These are phyloP conservation scores for Acrossocheilus fasciatus DNA, from an alignment of 2,797 vertebrate genomes.

Conservation along the genomic window DNA sequence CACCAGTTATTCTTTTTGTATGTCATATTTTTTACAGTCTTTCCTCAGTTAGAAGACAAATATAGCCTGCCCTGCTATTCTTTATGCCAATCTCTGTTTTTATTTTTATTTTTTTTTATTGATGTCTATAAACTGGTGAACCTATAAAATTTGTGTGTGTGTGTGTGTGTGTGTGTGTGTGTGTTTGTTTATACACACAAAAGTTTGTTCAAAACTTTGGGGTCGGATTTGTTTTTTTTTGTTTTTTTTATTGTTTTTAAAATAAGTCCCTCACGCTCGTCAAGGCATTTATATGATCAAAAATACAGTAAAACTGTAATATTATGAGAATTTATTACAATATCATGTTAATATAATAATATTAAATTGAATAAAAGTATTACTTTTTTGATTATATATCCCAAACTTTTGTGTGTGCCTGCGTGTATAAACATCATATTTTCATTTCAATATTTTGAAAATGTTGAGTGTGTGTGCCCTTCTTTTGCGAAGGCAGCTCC, in stretches of 20 bases:
- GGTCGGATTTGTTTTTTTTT: background rate
- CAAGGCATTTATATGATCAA: background rate
- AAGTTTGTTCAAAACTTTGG: background rate
- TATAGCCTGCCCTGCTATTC: background rate
- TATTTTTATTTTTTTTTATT: background rate
- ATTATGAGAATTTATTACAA: background rate
- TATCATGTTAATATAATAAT: too few species aligned
- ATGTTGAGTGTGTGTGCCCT: conserved; percentile 19
- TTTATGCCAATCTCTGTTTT: background rate
- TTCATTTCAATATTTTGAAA: conserved; percentile 24
- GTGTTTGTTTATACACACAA: background rate
- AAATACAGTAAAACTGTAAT: background rate
- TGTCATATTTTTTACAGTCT: conserved; percentile 7
- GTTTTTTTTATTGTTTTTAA: background rate
- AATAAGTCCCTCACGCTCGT: background rate
- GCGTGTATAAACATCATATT: background rate
- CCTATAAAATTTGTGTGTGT: background rate
- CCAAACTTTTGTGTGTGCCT: too few species aligned
- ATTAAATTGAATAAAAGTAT: too few species aligned
- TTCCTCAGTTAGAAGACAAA: background rate
- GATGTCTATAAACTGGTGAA: background rate
- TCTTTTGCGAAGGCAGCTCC: conserved; percentile 21
- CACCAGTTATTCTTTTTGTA: conserved; percentile 20
- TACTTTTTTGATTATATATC: too few species aligned
- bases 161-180: too few species aligned